Evolutionary conservation across 1,140 invertebrate species (phyloP).

Genomic region (Calycopis cecrops): DNA sequence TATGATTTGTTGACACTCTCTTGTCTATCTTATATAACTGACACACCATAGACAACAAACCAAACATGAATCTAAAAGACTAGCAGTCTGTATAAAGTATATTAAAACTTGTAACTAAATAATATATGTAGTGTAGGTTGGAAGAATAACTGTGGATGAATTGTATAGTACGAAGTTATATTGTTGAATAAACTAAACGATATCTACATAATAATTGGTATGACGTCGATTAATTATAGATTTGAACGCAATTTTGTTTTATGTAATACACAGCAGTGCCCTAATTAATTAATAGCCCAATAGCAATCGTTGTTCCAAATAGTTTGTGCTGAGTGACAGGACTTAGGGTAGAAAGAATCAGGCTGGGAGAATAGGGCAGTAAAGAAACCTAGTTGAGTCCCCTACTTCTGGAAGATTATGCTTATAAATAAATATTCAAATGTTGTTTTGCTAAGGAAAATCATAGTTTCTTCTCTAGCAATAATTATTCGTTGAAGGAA

Average conservation of each 20-base stretch:
- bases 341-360: too few species aligned
- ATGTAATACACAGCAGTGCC: not conserved
- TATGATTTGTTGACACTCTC: not conserved
- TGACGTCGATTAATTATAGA: not conserved
- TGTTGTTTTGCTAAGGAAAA: too few species aligned
- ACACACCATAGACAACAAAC: constrained; percentile 12
- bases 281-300: too few species aligned
- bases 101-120: constrained; percentile 48
- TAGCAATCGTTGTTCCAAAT: too few species aligned
- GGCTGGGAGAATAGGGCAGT: too few species aligned
- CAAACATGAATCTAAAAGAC: constrained; percentile 46
- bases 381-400: too few species aligned
- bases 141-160: constrained; percentile 34
- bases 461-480: too few species aligned
- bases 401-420: too few species aligned
- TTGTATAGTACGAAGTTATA: constrained; percentile 18
- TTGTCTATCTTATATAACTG: not conserved
- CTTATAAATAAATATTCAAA: too few species aligned
- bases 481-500: too few species aligned
- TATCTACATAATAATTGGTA: not conserved
- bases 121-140: constrained; percentile 31
- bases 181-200: not conserved
- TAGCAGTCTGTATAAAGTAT: constrained; percentile 57
- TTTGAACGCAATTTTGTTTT: constrained; percentile 1
- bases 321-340: too few species aligned